phyloP scores from a whole-genome alignment of 2,113 vertebrate species.

The Dicentrarchus labrax region DNA sequence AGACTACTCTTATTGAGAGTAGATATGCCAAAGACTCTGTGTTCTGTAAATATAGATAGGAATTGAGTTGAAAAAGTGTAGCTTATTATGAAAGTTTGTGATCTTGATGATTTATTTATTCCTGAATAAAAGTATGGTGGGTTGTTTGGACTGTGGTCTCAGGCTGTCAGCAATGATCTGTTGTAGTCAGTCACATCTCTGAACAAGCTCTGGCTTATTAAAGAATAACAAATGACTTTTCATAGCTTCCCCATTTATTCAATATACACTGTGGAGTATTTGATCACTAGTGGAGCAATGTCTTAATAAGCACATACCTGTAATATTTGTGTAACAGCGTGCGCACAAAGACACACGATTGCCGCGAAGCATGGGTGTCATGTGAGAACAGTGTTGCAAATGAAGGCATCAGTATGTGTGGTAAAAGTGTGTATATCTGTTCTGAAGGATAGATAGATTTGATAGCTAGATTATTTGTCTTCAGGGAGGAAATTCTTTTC shows the following conservation, averaged over 20 bases:
- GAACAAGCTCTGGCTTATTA: background rate
- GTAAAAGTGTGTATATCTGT: too few relatives aligned
- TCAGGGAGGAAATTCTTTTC: too few relatives aligned
- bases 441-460: too few relatives aligned
- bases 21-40: slow-evolving; percentile 32
- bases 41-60: background rate
- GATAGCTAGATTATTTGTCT: too few relatives aligned
- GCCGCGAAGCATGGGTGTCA: background rate
- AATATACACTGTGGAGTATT: background rate
- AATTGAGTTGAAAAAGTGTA: background rate
- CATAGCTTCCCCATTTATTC: background rate
- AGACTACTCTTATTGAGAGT: background rate
- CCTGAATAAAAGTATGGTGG: slow-evolving; percentile 34
- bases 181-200: background rate
- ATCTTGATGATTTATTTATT: slow-evolving; percentile 42
- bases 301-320: background rate
- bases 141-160: background rate
- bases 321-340: background rate
- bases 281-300: background rate
- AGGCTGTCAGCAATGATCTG: background rate
- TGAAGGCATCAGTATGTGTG: too few relatives aligned
- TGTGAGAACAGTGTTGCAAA: too few relatives aligned
- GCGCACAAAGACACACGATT: background rate
- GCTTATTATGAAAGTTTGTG: background rate
- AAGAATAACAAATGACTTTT: background rate